Evolutionary conservation across 2,113 vertebrate species (phyloP).

Genomic region (Silurus glanis): DNA sequence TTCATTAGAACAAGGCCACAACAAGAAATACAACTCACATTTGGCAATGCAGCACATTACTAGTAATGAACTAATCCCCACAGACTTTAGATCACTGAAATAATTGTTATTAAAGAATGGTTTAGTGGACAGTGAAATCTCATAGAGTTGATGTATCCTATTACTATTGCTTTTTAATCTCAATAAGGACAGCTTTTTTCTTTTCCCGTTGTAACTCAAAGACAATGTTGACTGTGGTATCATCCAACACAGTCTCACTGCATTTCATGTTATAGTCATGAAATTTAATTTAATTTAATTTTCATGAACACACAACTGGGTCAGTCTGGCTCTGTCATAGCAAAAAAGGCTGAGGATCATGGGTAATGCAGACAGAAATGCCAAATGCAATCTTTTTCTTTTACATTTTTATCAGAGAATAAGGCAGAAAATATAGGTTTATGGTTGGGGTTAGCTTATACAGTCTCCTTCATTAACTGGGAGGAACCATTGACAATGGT

Average conservation of each 20-base stretch:
- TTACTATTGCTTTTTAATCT: neutral
- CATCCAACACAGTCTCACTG: neutral
- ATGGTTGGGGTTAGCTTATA: too few relatives aligned
- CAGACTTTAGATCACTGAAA: neutral
- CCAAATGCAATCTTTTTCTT: too few relatives aligned
- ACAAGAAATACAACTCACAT: neutral
- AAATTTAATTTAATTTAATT: too few relatives aligned
- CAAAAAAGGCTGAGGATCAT: too few relatives aligned
- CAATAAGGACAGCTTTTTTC: neutral
- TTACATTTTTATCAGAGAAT: too few relatives aligned
- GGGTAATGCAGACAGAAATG: too few relatives aligned
- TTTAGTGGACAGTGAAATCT: neutral
- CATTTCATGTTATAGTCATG: too few relatives aligned
- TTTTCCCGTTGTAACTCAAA: neutral
- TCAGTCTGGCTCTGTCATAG: too few relatives aligned
- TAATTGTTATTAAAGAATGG: neutral
- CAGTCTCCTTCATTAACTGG: too few relatives aligned
- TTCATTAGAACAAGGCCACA: neutral
- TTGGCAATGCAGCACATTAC: neutral
- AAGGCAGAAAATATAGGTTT: too few relatives aligned
- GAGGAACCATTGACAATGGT: too few relatives aligned
- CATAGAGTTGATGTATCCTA: neutral
- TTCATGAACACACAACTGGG: too few relatives aligned
- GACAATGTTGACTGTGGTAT: neutral
- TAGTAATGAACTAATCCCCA: neutral